Percentiles rank a stretch among this genome's conserved stretches.
These are phyloP conservation scores for Alauda arvensis DNA, from an alignment of 2,797 vertebrate genomes.

Conservation along the genomic window DNA sequence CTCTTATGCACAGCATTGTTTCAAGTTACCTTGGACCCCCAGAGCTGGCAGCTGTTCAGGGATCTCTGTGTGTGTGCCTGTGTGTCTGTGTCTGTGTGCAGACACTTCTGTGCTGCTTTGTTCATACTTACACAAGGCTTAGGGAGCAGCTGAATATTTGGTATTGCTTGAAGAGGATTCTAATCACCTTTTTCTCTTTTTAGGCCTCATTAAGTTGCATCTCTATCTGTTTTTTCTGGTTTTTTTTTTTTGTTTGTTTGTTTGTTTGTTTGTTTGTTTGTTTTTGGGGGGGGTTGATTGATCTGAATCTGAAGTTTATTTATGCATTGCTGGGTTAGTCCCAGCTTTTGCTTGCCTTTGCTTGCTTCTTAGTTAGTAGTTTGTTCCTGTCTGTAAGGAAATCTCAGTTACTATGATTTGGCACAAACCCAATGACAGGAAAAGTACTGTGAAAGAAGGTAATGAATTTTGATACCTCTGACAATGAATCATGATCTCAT, in stretches of 20 bases:
- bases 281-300: background rate
- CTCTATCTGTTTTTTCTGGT: background rate
- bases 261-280: too few relatives aligned
- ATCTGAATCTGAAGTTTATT: background rate
- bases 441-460: background rate
- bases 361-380: background rate
- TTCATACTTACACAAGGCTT: background rate
- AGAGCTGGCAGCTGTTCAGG: background rate
- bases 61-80: background rate
- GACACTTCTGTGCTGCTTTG: background rate
- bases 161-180: background rate
- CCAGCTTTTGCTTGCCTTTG: background rate
- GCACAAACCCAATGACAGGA: conserved; percentile 1
- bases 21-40: background rate
- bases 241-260: background rate
- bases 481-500: conserved; percentile 14
- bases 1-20: background rate
- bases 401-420: conserved; percentile 11
- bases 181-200: background rate
- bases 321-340: background rate
- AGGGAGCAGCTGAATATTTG: background rate
- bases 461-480: conserved; percentile 19
- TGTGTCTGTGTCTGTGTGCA: background rate
- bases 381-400: conserved; percentile 20
- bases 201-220: background rate